Evolutionary conservation across 2,797 vertebrate species (phyloP), one percentile per base, ranked within the genome.

Genomic region (Lacerta bilineata): DNA sequence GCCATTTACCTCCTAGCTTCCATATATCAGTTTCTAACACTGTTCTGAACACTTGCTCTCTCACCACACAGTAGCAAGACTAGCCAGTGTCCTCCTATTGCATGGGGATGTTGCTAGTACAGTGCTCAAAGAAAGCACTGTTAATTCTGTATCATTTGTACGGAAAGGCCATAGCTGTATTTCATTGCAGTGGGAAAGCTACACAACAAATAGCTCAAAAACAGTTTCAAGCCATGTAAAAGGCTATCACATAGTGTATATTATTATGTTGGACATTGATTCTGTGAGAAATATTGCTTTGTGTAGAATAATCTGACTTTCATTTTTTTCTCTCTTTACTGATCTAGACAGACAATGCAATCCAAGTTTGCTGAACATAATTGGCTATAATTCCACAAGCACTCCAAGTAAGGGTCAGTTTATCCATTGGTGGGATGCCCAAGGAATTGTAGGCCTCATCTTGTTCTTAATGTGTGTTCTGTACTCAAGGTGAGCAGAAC

Each of bases 361-460:
- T 93, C 99, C 99, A 0, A 99, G 99, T 92, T 97, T 99, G 46
- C 97, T 99, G 86, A 98, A 97, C 88, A 99, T 99, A 90, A 99
- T 99, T 82, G 98, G 98, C 39, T 97, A 98, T 89, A 99, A 99
- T 95, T 98, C 96, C 96, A 99, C 98, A 86, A 97, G 87, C 59
- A 87, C 95, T 86, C 97, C 97, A 2, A 93, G 97, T 87, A 97
- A 97, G 39, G 98, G 97, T 81, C 97, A 96, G 8, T 97, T 98
- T 9, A 98, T 99, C 71, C 98, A 99, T 95, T 99, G 99, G 99
- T 99, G 99, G 99, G 98, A 99, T 55, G 98, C 99, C 33, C 99
- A 99, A 92, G 98, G 99, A 61, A 98, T 99, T 93, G 98, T 99
- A 88, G 99, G 99, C 87, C 96, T 99, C 92, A 95, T 99, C 92